Evolutionary conservation across 2,888 invertebrate species (phyloP).

Genomic region (Rutpela maculata): DNA sequence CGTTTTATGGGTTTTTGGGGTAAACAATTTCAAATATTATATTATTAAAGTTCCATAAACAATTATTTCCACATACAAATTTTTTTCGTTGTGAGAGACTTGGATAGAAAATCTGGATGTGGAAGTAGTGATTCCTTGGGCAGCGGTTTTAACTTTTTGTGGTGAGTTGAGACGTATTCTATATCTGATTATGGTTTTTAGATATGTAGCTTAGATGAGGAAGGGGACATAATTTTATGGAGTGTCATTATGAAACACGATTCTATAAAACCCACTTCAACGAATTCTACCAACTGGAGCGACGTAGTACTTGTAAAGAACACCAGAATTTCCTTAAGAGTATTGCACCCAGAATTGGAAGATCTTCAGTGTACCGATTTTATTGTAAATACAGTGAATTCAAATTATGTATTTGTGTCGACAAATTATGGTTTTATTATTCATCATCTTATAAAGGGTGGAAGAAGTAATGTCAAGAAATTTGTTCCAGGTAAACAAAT

Average conservation of each 20-base stretch:
- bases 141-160: too few relatives aligned
- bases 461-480: conserved; percentile 65
- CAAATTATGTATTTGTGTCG: conserved; percentile 73
- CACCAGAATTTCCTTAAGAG: conserved; percentile 68
- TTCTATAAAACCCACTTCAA: conserved; percentile 8
- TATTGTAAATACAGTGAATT: conserved; percentile 71
- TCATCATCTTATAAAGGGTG: conserved; percentile 69
- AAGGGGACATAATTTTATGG: conserved; percentile 75
- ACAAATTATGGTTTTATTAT: conserved; percentile 74
- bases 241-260: conserved; percentile 69
- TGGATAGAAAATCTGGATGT: too few relatives aligned
- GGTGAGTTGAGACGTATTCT: too few relatives aligned
- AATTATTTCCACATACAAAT: too few relatives aligned
- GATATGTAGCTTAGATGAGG: conserved; percentile 76
- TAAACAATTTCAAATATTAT: too few relatives aligned
- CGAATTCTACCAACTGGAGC: conserved; percentile 71
- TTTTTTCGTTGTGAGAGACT: too few relatives aligned
- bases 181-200: conserved; percentile 56
- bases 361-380: conserved; percentile 72
- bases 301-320: conserved; percentile 73
- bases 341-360: conserved; percentile 63
- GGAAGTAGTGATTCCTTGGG: too few relatives aligned
- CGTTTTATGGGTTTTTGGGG: too few relatives aligned
- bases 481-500: conserved; percentile 64
- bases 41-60: too few relatives aligned